These are phyloP conservation scores for Busseola fusca DNA, from an alignment of 2,888 invertebrate species.

Conservation along the genomic window DNA sequence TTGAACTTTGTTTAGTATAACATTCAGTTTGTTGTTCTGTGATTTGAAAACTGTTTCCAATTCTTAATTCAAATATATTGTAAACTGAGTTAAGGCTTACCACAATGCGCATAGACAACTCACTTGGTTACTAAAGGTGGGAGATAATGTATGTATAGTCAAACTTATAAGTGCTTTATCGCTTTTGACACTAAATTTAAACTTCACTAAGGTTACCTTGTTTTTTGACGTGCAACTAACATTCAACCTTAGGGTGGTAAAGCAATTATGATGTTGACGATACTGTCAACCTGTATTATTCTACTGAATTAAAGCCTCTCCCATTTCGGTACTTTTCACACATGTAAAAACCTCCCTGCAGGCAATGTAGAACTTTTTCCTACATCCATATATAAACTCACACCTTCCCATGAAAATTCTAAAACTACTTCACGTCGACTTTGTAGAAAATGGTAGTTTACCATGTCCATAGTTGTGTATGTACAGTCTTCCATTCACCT, in stretches of 20 bases:
- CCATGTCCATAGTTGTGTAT: conserved; percentile 96
- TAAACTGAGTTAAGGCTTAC: neutral
- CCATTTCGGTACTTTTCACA: no score
- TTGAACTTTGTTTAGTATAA: neutral
- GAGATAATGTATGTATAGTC: neutral
- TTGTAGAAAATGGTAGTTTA: conserved; percentile 50
- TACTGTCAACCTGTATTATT: neutral
- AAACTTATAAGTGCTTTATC: neutral
- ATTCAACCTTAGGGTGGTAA: neutral
- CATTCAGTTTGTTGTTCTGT: neutral
- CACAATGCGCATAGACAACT: neutral
- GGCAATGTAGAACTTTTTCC: no score
- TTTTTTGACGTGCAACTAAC: neutral
- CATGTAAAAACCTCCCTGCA: no score
- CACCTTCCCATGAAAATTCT: neutral
- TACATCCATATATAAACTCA: no score
- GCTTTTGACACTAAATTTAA: neutral
- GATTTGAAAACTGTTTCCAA: neutral
- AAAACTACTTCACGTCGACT: neutral
- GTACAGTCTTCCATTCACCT: conserved; percentile 83
- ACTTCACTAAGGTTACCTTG: neutral
- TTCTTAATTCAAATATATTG: neutral
- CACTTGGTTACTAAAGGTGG: neutral
- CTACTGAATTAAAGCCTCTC: neutral
- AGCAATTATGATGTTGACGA: neutral